These are phyloP conservation scores for Opisthocomus hoazin DNA, from an alignment of 2,113 vertebrate genomes.

Conservation along the genomic window DNA sequence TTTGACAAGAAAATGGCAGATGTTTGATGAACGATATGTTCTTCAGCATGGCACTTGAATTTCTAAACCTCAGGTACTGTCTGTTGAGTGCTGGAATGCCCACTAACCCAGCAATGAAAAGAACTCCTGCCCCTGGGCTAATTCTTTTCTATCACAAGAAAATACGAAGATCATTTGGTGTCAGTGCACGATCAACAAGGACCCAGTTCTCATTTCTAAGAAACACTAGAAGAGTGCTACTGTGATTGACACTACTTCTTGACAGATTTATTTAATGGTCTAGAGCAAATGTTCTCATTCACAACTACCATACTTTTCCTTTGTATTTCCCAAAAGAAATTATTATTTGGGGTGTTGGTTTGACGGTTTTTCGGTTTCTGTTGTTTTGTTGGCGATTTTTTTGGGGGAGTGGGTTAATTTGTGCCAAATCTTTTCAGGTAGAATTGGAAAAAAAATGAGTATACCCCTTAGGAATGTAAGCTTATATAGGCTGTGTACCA, in stretches of 20 bases:
- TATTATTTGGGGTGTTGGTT: not conserved
- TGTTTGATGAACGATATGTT: not conserved
- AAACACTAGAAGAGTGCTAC: not conserved
- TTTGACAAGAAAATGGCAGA: not conserved
- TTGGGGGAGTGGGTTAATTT: not conserved
- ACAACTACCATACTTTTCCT: not conserved
- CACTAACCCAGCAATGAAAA: not conserved
- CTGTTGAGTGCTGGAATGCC: not conserved
- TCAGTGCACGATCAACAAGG: not conserved
- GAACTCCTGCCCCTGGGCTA: not conserved
- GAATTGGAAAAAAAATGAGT: not conserved
- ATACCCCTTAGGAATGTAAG: not conserved
- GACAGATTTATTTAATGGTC: not conserved
- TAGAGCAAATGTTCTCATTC: not conserved
- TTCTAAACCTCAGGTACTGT: not conserved
- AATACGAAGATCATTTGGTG: not conserved
- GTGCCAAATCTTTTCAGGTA: not conserved
- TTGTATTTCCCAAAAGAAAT: not conserved
- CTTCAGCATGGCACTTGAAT: not conserved
- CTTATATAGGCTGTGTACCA: not conserved
- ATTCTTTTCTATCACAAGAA: not conserved
- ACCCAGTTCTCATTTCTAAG: not conserved
- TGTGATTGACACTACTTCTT: not conserved
- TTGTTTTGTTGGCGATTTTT: not conserved
- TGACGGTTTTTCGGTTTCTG: not conserved